Base-by-base conservation (phyloP, 2,888 invertebrate species). In the Oscheius sp. region DNA sequence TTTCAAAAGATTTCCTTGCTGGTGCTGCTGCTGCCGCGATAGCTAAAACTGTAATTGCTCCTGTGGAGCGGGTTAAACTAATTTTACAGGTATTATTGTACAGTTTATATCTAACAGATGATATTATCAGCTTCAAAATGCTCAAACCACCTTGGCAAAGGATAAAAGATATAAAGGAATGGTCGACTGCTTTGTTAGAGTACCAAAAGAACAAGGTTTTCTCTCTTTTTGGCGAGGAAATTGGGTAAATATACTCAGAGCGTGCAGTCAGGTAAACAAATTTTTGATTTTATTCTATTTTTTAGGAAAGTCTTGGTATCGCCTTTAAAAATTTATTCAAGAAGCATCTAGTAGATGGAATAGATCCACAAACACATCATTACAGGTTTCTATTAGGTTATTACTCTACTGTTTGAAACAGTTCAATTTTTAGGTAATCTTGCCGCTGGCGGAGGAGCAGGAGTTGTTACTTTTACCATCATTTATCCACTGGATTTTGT, bases 401-500 rank as follows among this genome's bases (percentile, higher is more conserved):
- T 45, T 45, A 1, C 35, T 1, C 29, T 25, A 18, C 21, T 41
- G 49, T 45, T n/a, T 23, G 58, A 49, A 25, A 64, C 27, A 21
- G 23, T 18, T 35, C 16, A 18, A 18, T 66, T 66, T 71, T 75
- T 69, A 77, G 87, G 86, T 41, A 96, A 95, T 90, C 91, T 96
- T 88, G 94, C 94, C 43, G 93, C 95, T 23, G 95, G 95, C 87
- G 95, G 95, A 90, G 94, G 94, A 82, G 95, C 95, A 86, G 95
- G 96, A 85, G 95, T 95, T 77, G 94, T 95, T 49, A 95, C 95
- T 21, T 92, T 96, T 58, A 93, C 94, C 90, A 95, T 96, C 90
- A 95, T 96, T 85, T 96, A 96, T 91, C 95, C 95, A 21, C 92
- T 96, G 84, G 95, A 96, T 91, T 95, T 94, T 91, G 95, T 95